phyloP scores from a whole-genome alignment of 2,113 vertebrate genomes.

The Vombatus ursinus region DNA sequence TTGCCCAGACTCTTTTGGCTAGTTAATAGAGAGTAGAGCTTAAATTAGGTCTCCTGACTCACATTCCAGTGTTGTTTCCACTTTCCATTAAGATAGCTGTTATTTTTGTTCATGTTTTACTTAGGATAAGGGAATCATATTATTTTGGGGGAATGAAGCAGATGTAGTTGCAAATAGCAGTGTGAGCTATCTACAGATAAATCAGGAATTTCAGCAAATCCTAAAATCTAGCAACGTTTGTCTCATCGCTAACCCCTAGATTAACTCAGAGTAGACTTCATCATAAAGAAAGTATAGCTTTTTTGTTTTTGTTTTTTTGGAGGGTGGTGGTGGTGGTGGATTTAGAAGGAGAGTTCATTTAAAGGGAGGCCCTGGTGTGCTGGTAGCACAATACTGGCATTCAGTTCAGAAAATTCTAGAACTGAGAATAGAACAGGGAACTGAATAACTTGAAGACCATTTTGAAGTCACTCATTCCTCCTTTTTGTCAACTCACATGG shows the following conservation, averaged over 20 bases:
- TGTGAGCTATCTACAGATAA: neutral
- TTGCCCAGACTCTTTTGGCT: neutral
- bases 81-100: neutral
- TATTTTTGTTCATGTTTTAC: neutral
- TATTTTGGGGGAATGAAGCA: neutral
- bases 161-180: neutral
- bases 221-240: constrained; percentile 19
- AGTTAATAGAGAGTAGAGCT: neutral
- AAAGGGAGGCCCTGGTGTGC: neutral
- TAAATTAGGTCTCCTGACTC: neutral
- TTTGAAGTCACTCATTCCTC: neutral
- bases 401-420: neutral
- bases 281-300: neutral
- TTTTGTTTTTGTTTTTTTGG: neutral
- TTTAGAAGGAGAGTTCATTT: neutral
- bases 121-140: neutral
- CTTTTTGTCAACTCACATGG: neutral
- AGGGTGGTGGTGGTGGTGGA: neutral
- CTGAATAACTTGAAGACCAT: neutral
- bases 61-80: neutral
- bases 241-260: constrained; percentile 8
- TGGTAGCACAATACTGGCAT: neutral
- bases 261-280: constrained; percentile 15
- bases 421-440: neutral
- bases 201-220: constrained; percentile 30